These are phyloP conservation scores for Stenoptilia bipunctidactyla DNA, from an alignment of 2,888 invertebrate genomes.

Conservation along the genomic window DNA sequence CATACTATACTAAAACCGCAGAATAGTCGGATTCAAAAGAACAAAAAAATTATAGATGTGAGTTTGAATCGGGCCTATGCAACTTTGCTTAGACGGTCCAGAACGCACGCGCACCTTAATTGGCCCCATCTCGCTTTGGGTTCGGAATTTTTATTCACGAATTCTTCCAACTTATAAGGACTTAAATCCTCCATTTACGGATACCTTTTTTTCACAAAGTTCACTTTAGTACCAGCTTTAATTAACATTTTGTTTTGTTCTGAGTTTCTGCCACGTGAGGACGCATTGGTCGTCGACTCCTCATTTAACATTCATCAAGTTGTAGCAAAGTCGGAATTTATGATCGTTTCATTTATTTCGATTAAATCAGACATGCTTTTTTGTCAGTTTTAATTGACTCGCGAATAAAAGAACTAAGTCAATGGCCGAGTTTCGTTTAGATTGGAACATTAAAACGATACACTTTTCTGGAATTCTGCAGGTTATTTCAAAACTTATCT, in stretches of 20 bases:
- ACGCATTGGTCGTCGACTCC: neutral
- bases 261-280: neutral
- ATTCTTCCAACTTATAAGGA: conserved; percentile 11
- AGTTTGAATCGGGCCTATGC: too few species aligned
- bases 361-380: neutral
- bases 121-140: conserved; percentile 28
- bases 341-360: neutral
- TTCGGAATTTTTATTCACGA: conserved; percentile 18
- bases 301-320: neutral
- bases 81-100: conserved; percentile 35
- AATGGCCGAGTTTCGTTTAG: neutral
- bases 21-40: too few species aligned
- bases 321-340: conserved; percentile 1
- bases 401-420: neutral
- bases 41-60: too few species aligned
- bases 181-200: neutral
- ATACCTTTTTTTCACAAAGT: neutral
- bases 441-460: neutral
- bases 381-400: neutral
- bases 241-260: conserved; percentile 1
- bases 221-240: neutral
- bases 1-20: too few species aligned
- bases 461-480: too few species aligned
- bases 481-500: too few species aligned
- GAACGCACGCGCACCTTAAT: conserved; percentile 37